Conservation (phyloP, 2,797 vertebrate genomes). For the Alcedo atthis region DNA sequence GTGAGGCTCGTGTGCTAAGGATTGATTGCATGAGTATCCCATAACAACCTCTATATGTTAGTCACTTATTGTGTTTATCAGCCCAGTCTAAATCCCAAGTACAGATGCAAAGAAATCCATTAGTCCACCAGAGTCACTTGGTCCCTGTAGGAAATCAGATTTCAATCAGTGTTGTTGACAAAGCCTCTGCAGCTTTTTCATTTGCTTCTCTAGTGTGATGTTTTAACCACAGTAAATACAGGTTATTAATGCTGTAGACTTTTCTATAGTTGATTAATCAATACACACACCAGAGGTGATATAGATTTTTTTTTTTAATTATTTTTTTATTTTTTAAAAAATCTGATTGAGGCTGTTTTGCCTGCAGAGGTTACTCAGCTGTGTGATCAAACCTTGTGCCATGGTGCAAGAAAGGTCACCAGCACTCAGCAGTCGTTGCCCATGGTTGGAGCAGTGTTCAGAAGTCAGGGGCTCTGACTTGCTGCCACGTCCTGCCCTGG, state of each 20-base stretch:
- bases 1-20: not conserved
- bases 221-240: not conserved
- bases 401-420: not conserved
- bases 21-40: not conserved
- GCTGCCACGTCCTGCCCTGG: not conserved
- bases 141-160: not conserved
- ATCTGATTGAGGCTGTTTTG: not conserved
- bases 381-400: not conserved
- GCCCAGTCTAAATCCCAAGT: not conserved
- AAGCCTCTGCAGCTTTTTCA: not conserved
- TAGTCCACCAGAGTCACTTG: not conserved
- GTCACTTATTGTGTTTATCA: not conserved
- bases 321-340: not conserved
- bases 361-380: not conserved
- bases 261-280: not conserved
- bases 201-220: not conserved
- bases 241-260: not conserved
- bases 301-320: too few species aligned
- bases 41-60: not conserved
- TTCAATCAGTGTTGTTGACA: not conserved
- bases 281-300: not conserved
- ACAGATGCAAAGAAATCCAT: not conserved
- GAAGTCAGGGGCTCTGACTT: not conserved
- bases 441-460: not conserved
- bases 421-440: not conserved